These are phyloP conservation scores for Portunus trituberculatus DNA, from an alignment of 1,140 invertebrate species.

Conservation along the genomic window DNA sequence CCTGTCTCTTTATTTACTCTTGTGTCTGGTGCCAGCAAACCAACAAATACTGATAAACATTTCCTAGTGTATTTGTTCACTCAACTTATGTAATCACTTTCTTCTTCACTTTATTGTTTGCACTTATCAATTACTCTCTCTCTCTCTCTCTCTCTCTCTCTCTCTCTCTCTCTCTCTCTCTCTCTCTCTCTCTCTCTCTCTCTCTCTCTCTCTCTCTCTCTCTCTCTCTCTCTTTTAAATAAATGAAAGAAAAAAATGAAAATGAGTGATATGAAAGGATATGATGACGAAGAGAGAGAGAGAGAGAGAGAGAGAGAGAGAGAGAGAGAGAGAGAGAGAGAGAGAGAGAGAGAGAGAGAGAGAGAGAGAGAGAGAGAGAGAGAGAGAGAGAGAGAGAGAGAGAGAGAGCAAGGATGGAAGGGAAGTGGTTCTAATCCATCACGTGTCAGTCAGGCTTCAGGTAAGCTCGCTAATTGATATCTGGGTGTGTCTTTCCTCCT, in stretches of 20 bases:
- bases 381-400: neutral
- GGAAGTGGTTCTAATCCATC: neutral
- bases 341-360: conserved; percentile 2
- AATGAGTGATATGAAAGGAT: neutral
- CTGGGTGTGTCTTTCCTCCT: neutral
- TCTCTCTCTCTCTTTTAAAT: conserved; percentile 25
- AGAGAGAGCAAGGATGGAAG: neutral
- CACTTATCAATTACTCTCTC: too few species aligned
- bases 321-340: conserved; percentile 7
- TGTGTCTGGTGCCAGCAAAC: too few species aligned
- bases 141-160: conserved; percentile 34
- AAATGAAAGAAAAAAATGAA: too few species aligned
- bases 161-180: conserved; percentile 18
- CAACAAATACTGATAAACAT: too few species aligned
- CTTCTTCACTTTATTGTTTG: neutral
- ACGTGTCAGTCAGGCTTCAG: neutral
- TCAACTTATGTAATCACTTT: neutral
- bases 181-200: conserved; percentile 32
- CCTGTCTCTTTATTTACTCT: too few species aligned
- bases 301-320: neutral
- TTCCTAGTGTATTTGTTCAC: neutral
- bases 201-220: conserved; percentile 59
- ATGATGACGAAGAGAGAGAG: neutral
- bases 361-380: conserved; percentile 17
- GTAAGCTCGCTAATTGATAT: neutral